Conservation (phyloP, 2,797 vertebrate species). For the Xenops minutus region DNA sequence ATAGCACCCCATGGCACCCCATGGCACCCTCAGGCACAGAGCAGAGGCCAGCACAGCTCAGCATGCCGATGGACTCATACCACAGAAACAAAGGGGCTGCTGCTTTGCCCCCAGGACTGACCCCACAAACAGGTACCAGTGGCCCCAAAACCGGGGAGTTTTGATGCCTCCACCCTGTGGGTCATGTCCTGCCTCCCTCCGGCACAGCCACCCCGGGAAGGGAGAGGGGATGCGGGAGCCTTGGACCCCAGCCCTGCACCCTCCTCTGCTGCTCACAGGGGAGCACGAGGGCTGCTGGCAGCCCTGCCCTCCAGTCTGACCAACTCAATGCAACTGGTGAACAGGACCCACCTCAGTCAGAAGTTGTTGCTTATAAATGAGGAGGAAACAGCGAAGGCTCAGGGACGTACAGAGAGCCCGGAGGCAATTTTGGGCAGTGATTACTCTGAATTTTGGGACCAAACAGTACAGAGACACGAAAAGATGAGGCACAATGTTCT, state of each 20-base stretch:
- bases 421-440: background rate
- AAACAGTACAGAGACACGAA: background rate
- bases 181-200: background rate
- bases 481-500: background rate
- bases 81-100: too few species aligned
- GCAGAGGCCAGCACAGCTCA: background rate
- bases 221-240: background rate
- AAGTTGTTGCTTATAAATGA: background rate
- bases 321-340: background rate
- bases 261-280: background rate
- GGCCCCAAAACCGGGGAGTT: rapidly evolving
- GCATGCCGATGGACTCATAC: background rate
- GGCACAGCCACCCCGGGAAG: background rate
- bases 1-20: background rate
- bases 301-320: background rate
- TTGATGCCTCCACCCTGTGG: background rate
- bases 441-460: background rate
- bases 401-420: background rate
- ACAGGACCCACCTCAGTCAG: background rate
- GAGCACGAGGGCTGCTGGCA: background rate
- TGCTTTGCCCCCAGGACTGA: background rate
- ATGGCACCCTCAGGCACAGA: background rate
- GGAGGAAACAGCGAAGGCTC: background rate
- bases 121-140: rapidly evolving
- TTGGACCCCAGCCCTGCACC: background rate